phyloP scores from a whole-genome alignment of 2,888 invertebrate species.

The Harpalus rufipes region DNA sequence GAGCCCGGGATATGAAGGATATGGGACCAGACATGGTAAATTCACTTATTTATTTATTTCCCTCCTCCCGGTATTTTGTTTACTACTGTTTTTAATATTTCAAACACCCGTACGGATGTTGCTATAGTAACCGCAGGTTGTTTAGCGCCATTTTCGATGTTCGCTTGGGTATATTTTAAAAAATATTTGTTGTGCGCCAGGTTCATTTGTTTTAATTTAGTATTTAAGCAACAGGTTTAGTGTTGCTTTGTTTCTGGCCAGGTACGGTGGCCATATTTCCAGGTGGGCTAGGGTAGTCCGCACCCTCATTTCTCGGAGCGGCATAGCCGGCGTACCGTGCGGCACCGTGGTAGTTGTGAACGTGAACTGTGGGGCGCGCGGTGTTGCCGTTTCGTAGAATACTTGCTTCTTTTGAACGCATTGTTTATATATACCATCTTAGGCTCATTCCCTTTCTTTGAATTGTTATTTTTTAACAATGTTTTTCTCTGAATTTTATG shows the following conservation, averaged over 20 bases:
- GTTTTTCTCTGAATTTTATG: neutral
- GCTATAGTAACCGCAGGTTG: slow-evolving; percentile 55
- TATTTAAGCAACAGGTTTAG: slow-evolving; percentile 80
- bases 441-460: slow-evolving; percentile 1
- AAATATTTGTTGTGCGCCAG: slow-evolving; percentile 9
- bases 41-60: slow-evolving; percentile 62
- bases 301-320: slow-evolving; percentile 65
- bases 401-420: slow-evolving; percentile 66
- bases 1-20: slow-evolving; percentile 86
- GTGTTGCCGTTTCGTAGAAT: slow-evolving; percentile 70
- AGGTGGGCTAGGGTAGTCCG: slow-evolving; percentile 72
- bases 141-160: slow-evolving; percentile 60
- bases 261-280: slow-evolving; percentile 81
- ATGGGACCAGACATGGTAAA: slow-evolving; percentile 90
- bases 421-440: slow-evolving; percentile 69
- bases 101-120: slow-evolving; percentile 25
- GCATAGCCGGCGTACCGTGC: slow-evolving; percentile 68
- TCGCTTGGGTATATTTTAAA: slow-evolving; percentile 51
- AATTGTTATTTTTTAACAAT: neutral
- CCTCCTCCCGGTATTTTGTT: neutral
- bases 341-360: slow-evolving; percentile 67
- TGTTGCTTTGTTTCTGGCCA: slow-evolving; percentile 79
- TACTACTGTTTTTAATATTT: slow-evolving; percentile 25
- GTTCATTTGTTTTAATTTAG: slow-evolving; percentile 65
- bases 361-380: slow-evolving; percentile 68